Evolutionary conservation across 2,888 invertebrate species (phyloP).

Genomic region (Acanthosepion lycidas): DNA sequence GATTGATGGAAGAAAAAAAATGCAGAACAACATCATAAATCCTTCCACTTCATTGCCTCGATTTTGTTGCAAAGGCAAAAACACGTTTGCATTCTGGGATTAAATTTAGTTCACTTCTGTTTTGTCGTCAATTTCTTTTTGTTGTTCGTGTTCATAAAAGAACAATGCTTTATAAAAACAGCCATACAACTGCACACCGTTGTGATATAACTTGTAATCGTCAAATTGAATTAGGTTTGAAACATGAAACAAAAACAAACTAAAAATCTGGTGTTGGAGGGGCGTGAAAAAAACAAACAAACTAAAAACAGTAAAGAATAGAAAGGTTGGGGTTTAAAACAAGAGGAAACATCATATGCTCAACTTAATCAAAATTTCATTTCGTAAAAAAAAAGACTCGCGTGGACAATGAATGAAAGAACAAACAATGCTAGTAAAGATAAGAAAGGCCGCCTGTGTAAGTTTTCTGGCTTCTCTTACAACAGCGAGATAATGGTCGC

Average conservation of each 20-base stretch:
- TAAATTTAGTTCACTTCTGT: not conserved
- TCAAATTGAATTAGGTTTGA: constrained; percentile 12
- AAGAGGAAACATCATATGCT: not conserved
- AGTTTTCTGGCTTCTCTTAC: not conserved
- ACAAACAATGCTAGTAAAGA: not conserved
- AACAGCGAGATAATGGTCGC: not conserved
- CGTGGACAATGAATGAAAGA: not conserved
- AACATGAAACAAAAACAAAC: not conserved
- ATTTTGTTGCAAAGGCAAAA: too few relatives aligned
- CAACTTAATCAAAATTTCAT: not conserved
- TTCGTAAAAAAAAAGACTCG: not conserved
- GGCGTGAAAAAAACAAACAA: not conserved
- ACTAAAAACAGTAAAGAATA: not conserved
- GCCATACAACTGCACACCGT: not conserved
- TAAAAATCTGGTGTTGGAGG: not conserved
- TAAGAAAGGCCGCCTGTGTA: not conserved
- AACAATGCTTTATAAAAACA: not conserved
- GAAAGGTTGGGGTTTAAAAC: not conserved
- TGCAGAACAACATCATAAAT: too few relatives aligned
- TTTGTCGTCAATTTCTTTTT: not conserved
- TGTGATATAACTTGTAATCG: not conserved
- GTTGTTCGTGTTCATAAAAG: not conserved
- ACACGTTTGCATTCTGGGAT: not conserved
- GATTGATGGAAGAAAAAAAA: too few relatives aligned
- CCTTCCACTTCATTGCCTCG: too few relatives aligned